Evolutionary conservation across 2,888 invertebrate species (phyloP), one percentile per base, ranked within the genome.

Genomic region (Encarsia formosa): DNA sequence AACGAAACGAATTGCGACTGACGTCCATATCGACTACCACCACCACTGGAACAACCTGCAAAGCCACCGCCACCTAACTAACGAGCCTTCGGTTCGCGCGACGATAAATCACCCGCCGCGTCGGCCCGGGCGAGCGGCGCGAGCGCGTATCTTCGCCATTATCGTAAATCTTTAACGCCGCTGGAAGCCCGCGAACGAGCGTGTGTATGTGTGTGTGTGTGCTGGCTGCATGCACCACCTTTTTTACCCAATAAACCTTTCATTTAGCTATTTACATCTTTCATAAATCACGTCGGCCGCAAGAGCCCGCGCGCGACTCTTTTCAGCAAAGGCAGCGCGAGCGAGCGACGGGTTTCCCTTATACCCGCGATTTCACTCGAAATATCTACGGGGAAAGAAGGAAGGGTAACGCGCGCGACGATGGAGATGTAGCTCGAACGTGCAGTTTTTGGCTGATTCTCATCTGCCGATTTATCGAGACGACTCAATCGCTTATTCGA

Each of bases 1-100:
- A 67, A 68, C 67, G 65, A 65, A 69, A 68, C 69, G 69, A 70
- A 69, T 70, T 65, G 67, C 61, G 65, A 56, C 68, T 67, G 69
- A 69, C 69, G 66, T 68, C 65, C 66, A 64, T 66, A 68, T 70
- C 68, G 67, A 69, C 69, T 67, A 68, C 69, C 64, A 67, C 67
- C n/a, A 34, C 34, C 8, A 9, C 5, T 15, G 34, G 9, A 15
- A 6, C 6, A 6, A 34, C n/a, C 34, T 9, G 15, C 34, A n/a
- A 34, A 15, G 34, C 6, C 6, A 6, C 26, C 26, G 26, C 6
- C n/a, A 64, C 61, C 63, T 67, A 69, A 68, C 69, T 70, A 70
- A 70, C 70, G 69, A 69, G 69, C 65, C 66, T 65, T 67, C 66
- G 62, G 63, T 65, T 65, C 66, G 66, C 63, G 35, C 47, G 38